Conservation (phyloP, 1,140 invertebrate genomes). For the Trichonephila clavipes region DNA sequence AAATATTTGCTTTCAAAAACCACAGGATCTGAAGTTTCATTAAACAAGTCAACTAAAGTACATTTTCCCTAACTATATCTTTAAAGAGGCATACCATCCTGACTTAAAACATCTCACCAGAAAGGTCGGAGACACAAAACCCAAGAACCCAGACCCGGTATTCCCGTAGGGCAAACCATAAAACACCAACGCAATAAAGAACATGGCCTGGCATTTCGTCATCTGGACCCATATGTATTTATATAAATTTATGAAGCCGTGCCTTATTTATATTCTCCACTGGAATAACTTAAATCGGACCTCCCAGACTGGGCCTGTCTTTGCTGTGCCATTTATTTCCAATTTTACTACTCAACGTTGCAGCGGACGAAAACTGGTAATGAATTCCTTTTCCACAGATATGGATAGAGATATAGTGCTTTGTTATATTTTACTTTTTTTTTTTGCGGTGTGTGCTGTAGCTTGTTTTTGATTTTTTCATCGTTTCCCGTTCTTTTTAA, state of each 20-base stretch:
- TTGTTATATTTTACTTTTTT: conserved; percentile 37
- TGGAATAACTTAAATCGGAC: conserved; percentile 11
- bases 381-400: conserved; percentile 50
- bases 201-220: background rate
- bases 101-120: background rate
- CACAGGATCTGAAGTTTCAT: no score
- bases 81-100: background rate
- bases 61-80: no score
- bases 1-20: no score
- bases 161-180: background rate
- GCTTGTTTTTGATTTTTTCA: background rate
- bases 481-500: conserved; percentile 40
- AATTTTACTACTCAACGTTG: conserved; percentile 61
- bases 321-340: conserved; percentile 53
- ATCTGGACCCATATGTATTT: conserved; percentile 11
- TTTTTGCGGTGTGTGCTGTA: background rate
- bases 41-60: no score
- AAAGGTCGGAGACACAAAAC: background rate
- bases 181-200: conserved; percentile 23
- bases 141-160: background rate
- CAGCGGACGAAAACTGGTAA: conserved; percentile 40
- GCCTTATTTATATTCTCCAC: conserved; percentile 36
- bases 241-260: conserved; percentile 19
- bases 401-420: conserved; percentile 58
- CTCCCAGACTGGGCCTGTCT: conserved; percentile 40